Conservation (phyloP, 2,888 invertebrate species). For the Hypsopygia costalis region DNA sequence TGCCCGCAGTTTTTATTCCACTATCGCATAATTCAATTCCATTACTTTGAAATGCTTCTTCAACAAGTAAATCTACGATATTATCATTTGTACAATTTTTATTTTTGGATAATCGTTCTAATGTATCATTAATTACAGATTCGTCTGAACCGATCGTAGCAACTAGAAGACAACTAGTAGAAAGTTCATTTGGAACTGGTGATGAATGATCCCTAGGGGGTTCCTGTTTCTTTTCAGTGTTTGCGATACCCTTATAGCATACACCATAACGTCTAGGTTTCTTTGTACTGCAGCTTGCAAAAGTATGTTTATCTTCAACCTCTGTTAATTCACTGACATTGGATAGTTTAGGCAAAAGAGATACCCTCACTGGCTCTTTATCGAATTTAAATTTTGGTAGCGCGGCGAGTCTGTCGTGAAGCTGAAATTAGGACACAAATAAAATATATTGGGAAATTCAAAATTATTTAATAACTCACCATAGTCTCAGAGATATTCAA, state of each 20-base stretch:
- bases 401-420: conserved; percentile 49
- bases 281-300: conserved; percentile 22
- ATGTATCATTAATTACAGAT: conserved; percentile 46
- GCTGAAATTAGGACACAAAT: conserved; percentile 37
- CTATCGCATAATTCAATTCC: conserved; percentile 25
- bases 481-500: no score
- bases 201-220: conserved; percentile 21
- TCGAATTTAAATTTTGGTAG: conserved; percentile 40
- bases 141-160: conserved; percentile 48
- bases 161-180: conserved; percentile 38
- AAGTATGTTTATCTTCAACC: conserved; percentile 32
- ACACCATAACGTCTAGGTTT: conserved; percentile 32
- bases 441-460: not conserved
- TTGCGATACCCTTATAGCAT: conserved; percentile 22
- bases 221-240: conserved; percentile 27
- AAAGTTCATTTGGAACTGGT: conserved; percentile 29
- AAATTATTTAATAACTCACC: conserved; percentile 26
- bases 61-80: conserved; percentile 45
- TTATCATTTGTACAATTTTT: conserved; percentile 37
- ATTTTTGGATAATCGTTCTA: conserved; percentile 39
- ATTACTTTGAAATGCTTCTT: conserved; percentile 42
- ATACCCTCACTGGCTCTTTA: conserved; percentile 40
- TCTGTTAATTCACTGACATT: conserved; percentile 52
- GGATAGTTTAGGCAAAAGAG: conserved; percentile 44
- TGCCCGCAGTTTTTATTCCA: conserved; percentile 30